Conservation (phyloP, 2,888 invertebrate species). For the Chymomyza caudatula region DNA sequence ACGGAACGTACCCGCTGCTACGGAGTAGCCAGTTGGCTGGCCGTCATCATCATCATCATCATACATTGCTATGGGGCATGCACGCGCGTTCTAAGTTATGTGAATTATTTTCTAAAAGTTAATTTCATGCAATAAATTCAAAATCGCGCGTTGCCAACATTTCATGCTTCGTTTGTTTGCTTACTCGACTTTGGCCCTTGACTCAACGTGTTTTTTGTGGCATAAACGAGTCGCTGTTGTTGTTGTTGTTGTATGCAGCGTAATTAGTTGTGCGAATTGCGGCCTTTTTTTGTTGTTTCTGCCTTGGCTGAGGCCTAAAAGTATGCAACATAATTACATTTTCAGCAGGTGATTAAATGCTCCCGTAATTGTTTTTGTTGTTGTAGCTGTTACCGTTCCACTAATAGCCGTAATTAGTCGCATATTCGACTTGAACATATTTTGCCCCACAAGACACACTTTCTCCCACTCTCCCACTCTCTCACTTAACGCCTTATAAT, state of each 20-base stretch:
- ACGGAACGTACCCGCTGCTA: neutral
- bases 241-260: conserved; percentile 24
- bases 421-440: conserved; percentile 26
- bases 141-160: conserved; percentile 59
- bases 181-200: conserved; percentile 16
- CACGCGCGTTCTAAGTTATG: conserved; percentile 55
- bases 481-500: conserved; percentile 36
- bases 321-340: conserved; percentile 75
- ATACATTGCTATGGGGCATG: neutral
- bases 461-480: conserved; percentile 1
- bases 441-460: neutral
- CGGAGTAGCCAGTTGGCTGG: conserved; percentile 29
- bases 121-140: conserved; percentile 70
- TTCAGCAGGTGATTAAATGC: conserved; percentile 77
- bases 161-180: conserved; percentile 13
- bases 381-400: conserved; percentile 65
- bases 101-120: conserved; percentile 69
- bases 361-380: conserved; percentile 73
- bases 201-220: conserved; percentile 23
- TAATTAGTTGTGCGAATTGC: conserved; percentile 40
- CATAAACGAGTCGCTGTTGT: neutral
- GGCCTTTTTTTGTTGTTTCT: neutral
- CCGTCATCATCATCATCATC: conserved; percentile 11
- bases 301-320: conserved; percentile 32
- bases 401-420: conserved; percentile 70